A percentile compares a stretch with the other conserved stretches of the same genome.
These are phyloP conservation scores for Neomorphus geoffroyi DNA, from an alignment of 2,797 vertebrate genomes.

Conservation along the genomic window DNA sequence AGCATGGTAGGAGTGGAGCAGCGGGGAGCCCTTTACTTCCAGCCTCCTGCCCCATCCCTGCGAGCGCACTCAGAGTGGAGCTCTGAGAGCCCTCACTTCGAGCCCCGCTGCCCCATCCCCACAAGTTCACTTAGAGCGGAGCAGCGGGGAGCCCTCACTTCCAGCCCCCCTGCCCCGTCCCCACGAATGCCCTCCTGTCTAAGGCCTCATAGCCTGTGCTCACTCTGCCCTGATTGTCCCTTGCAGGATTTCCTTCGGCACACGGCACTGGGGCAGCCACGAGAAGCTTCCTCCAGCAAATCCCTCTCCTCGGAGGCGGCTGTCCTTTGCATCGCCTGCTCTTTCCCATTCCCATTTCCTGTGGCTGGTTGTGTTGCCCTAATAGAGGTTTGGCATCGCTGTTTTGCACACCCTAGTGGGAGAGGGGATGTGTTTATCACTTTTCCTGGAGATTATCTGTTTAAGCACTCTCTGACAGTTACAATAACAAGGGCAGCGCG, in stretches of 20 bases:
- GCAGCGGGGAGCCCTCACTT: background rate
- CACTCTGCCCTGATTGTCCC: background rate
- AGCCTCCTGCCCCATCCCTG: background rate
- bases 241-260: slow-evolving; percentile 17
- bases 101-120: background rate
- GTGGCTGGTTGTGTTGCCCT: slow-evolving; percentile 75
- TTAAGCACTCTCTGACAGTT: slow-evolving; percentile 87
- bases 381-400: slow-evolving; percentile 77
- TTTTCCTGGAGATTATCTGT: slow-evolving; percentile 88
- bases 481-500: slow-evolving; percentile 86
- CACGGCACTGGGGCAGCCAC: background rate
- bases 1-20: background rate
- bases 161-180: background rate
- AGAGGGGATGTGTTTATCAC: slow-evolving; percentile 83
- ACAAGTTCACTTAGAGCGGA: rapidly evolving
- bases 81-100: background rate
- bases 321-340: slow-evolving; percentile 42
- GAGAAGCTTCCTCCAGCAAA: slow-evolving; percentile 47
- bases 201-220: background rate
- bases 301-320: background rate
- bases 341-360: slow-evolving; percentile 76
- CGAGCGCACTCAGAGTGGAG: background rate
- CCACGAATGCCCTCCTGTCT: background rate
- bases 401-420: slow-evolving; percentile 75
- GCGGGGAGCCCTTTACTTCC: background rate